These are phyloP conservation scores for Trichoplusia ni DNA, from an alignment of 1,140 invertebrate genomes.

Conservation along the genomic window DNA sequence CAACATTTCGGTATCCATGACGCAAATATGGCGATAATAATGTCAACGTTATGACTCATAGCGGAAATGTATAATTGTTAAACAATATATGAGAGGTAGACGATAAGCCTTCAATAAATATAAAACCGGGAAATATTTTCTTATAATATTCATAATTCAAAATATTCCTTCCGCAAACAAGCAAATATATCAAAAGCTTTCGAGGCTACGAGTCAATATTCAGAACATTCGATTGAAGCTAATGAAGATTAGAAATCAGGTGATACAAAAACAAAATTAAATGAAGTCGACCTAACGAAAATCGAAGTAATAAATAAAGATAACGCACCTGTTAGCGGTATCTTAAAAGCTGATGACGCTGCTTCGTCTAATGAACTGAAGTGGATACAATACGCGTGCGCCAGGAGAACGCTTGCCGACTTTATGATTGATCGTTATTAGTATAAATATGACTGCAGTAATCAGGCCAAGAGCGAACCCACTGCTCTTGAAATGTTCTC, in stretches of 20 bases:
- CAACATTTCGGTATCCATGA: conserved; percentile 54
- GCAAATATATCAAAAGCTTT: too few species aligned
- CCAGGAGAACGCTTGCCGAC: conserved; percentile 40
- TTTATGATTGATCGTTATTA: conserved; percentile 67
- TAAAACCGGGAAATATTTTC: too few species aligned
- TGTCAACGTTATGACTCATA: conserved; percentile 7
- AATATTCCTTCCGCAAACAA: too few species aligned
- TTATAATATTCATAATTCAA: too few species aligned
- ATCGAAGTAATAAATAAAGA: conserved; percentile 4
- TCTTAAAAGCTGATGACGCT: conserved; percentile 12
- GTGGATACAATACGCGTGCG: conserved; percentile 26
- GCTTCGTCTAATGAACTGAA: conserved; percentile 41
- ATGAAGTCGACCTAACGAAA: neutral
- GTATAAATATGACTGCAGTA: conserved; percentile 63
- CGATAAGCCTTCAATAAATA: too few species aligned
- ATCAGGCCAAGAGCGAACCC: conserved; percentile 63
- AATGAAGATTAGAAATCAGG: too few species aligned
- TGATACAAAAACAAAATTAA: too few species aligned
- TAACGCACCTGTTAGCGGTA: conserved; percentile 34
- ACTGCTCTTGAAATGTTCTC: conserved; percentile 58
- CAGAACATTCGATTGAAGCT: too few species aligned
- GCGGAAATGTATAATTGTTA: too few species aligned
- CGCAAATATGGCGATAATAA: conserved; percentile 38
- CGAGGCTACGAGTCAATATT: too few species aligned
- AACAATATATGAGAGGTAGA: neutral